Percentiles rank a stretch among this genome's conserved stretches.
These are phyloP conservation scores for Meteorus colon DNA, from an alignment of 2,888 invertebrate genomes.

Conservation along the genomic window DNA sequence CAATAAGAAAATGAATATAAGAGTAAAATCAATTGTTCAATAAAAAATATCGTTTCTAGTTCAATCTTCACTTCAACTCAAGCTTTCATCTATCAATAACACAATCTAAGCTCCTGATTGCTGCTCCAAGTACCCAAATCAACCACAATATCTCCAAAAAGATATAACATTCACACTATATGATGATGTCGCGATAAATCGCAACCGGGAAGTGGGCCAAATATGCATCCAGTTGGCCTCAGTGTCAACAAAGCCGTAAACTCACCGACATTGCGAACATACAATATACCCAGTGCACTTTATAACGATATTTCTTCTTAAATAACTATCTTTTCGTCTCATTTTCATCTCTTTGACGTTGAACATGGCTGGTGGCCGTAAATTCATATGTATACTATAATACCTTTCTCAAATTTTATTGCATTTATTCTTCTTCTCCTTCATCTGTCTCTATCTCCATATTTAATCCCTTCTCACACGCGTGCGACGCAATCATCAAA, in stretches of 20 bases:
- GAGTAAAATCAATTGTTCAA: too few relatives aligned
- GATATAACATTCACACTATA: constrained; percentile 6
- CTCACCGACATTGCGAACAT: constrained; percentile 41
- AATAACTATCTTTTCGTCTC: constrained; percentile 5
- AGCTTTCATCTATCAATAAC: too few relatives aligned
- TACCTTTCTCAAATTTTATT: not conserved
- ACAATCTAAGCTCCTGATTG: too few relatives aligned
- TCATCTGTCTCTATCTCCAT: not conserved
- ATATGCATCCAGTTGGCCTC: constrained; percentile 42
- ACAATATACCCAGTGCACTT: constrained; percentile 2
- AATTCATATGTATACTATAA: constrained; percentile 27
- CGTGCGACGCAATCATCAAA: constrained; percentile 33
- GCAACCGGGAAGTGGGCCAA: constrained; percentile 51
- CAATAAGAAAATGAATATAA: too few relatives aligned
- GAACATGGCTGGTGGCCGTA: constrained; percentile 19
- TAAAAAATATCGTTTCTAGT: too few relatives aligned
- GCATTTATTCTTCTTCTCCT: not conserved
- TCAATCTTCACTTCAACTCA: too few relatives aligned
- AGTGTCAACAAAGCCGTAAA: constrained; percentile 54
- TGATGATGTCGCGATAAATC: constrained; percentile 15
- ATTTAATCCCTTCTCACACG: constrained; percentile 6
- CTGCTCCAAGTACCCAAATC: not conserved
- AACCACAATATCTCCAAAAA: constrained; percentile 1
- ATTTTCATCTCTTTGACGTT: constrained; percentile 46
- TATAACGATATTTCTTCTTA: constrained; percentile 15